phyloP scores from a whole-genome alignment of 2,797 vertebrate species.

The Phalanger gymnotis region DNA sequence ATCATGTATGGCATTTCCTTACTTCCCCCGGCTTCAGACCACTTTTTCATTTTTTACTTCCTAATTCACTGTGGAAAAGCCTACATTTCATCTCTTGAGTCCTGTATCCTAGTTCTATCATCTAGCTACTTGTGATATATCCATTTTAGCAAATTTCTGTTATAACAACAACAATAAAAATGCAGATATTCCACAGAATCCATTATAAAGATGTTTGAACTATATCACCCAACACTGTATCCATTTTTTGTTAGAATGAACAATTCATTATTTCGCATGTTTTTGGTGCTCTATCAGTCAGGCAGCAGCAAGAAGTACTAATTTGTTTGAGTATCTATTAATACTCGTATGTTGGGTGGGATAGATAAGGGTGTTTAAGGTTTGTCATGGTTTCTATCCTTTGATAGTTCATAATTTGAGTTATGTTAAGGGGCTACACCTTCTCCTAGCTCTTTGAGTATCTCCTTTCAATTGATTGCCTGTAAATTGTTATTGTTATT shows the following conservation, averaged over 20 bases:
- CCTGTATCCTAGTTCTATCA: neutral
- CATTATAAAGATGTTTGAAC: neutral
- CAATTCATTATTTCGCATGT: neutral
- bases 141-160: constrained; percentile 7
- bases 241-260: neutral
- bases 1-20: neutral
- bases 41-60: constrained; percentile 13
- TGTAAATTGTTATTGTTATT: neutral
- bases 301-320: neutral
- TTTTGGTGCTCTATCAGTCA: neutral
- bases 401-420: neutral
- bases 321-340: neutral
- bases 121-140: constrained; percentile 12
- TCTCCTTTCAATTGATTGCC: neutral
- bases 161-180: neutral
- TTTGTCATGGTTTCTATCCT: neutral
- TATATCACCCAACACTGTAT: neutral
- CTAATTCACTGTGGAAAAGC: neutral
- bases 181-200: neutral
- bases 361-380: neutral
- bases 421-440: neutral
- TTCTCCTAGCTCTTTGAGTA: neutral
- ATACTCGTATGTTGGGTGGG: neutral
- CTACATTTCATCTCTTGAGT: neutral
- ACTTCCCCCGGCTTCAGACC: neutral